Percentiles rank a stretch among this genome's conserved stretches.
Conservation (phyloP, 2,888 invertebrate genomes). For the Ectemnius lituratus region DNA sequence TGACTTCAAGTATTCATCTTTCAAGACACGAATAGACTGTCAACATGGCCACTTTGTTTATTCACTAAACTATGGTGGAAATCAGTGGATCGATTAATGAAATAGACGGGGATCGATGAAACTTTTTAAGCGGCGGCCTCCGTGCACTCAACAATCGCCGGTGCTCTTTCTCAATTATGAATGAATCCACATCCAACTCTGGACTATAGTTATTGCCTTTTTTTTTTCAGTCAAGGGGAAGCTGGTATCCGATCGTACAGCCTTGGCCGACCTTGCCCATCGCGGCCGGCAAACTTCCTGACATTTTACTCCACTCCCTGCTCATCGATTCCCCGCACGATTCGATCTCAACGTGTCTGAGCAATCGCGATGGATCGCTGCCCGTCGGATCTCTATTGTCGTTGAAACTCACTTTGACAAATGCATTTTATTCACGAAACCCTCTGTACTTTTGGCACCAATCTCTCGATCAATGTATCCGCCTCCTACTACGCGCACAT, state of each 20-base stretch:
- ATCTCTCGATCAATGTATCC: background rate
- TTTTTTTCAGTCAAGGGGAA: slow-evolving; percentile 17
- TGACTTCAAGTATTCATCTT: background rate
- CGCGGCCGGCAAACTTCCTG: slow-evolving; percentile 30
- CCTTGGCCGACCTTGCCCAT: slow-evolving; percentile 41
- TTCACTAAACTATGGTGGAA: too few relatives aligned
- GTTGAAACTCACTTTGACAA: slow-evolving; percentile 1
- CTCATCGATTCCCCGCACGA: background rate
- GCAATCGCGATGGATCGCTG: too few relatives aligned
- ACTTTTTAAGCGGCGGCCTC: slow-evolving; percentile 39
- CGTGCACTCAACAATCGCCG: slow-evolving; percentile 19
- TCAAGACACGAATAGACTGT: too few relatives aligned
- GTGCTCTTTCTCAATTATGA: slow-evolving; percentile 54
- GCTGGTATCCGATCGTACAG: slow-evolving; percentile 15
- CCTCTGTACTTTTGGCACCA: too few relatives aligned
- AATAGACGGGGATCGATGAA: slow-evolving; percentile 43
- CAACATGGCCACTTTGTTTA: too few relatives aligned
- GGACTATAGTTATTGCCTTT: slow-evolving; percentile 39
- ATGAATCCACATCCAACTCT: slow-evolving; percentile 29
- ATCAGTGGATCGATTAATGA: background rate
- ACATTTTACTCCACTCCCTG: slow-evolving; percentile 22
- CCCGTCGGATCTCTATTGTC: slow-evolving; percentile 25
- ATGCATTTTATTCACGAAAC: too few relatives aligned
- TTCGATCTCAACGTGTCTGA: background rate
- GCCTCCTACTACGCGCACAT: background rate